Conservation (phyloP, 1,140 invertebrate species). For the Heliconius hewitsoni region DNA sequence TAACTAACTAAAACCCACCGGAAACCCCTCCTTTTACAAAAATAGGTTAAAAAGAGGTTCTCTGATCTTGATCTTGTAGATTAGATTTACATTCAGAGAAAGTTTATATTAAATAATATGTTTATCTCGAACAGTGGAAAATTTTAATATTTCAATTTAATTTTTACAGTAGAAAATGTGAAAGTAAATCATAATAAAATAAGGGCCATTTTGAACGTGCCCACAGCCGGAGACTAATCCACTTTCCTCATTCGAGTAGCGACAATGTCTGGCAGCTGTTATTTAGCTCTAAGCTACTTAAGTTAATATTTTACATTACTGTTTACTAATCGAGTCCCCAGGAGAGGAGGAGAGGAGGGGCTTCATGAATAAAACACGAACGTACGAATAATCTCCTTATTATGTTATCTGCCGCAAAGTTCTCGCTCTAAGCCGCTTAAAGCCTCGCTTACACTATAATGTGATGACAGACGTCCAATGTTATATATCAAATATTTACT, state of each 20-base stretch:
- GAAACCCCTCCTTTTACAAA: too few species aligned
- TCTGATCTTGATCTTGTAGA: too few species aligned
- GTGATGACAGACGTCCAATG: neutral
- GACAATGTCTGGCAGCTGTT: constrained; percentile 41
- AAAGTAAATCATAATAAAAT: neutral
- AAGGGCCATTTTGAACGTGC: neutral
- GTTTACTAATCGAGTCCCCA: constrained; percentile 35
- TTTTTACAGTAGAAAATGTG: neutral
- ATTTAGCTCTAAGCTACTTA: constrained; percentile 29
- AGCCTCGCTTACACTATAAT: constrained; percentile 22
- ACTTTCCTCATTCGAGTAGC: constrained; percentile 31
- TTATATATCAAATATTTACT: neutral
- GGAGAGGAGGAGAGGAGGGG: neutral
- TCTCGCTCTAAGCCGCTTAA: constrained; percentile 21
- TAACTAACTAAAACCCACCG: too few species aligned
- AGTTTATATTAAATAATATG: too few species aligned
- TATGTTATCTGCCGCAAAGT: constrained; percentile 27
- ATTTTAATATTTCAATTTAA: too few species aligned
- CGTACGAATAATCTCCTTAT: constrained; percentile 28
- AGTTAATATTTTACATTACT: constrained; percentile 31
- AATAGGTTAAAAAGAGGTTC: too few species aligned
- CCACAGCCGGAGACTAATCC: constrained; percentile 7
- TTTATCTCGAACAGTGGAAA: too few species aligned
- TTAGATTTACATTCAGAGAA: too few species aligned
- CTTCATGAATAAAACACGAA: neutral